These are phyloP conservation scores for Lateolabrax maculatus DNA, from an alignment of 2,797 vertebrate species.

Conservation along the genomic window DNA sequence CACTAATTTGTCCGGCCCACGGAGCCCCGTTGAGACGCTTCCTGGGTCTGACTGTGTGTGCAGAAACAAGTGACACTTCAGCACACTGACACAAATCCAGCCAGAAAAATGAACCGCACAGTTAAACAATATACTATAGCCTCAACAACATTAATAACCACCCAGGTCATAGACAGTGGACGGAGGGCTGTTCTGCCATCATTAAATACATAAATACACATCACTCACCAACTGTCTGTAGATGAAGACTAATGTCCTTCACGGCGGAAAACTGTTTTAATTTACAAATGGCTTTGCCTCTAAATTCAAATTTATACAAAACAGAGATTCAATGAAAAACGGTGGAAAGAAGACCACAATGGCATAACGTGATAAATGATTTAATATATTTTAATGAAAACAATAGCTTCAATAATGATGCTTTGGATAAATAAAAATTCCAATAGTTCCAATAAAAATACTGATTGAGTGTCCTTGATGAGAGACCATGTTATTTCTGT, in stretches of 20 bases:
- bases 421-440: neutral
- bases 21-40: neutral
- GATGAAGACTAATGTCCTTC: neutral
- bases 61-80: neutral
- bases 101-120: conserved; percentile 5
- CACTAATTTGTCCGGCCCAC: conserved; percentile 2
- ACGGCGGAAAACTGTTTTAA: no score
- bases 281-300: neutral
- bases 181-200: neutral
- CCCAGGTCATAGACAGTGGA: neutral
- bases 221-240: neutral
- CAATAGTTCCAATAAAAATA: neutral
- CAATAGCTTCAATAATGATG: neutral
- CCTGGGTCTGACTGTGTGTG: neutral
- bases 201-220: neutral
- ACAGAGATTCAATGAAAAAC: neutral
- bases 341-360: neutral
- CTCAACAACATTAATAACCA: neutral
- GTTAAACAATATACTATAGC: conserved; percentile 21
- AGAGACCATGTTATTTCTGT: neutral
- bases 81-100: conserved; percentile 27
- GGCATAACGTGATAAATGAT: neutral
- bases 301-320: neutral
- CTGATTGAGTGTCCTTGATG: neutral
- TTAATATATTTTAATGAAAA: neutral